Percentiles rank a stretch among this genome's conserved stretches.
phyloP scores from a whole-genome alignment of 2,797 vertebrate species.

The Nannoperca obscura region DNA sequence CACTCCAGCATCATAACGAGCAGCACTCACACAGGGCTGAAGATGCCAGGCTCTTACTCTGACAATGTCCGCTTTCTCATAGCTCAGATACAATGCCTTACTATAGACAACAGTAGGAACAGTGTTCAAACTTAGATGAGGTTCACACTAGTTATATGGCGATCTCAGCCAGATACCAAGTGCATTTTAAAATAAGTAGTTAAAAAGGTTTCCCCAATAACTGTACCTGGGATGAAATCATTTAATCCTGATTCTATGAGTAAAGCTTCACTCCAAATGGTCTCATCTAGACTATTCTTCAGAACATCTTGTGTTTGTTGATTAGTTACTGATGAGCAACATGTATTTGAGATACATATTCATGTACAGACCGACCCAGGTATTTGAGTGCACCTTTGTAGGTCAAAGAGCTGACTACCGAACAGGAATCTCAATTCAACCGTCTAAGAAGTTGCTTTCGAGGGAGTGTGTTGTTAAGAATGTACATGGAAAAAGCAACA shows the following conservation, averaged over 20 bases:
- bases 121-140: constrained; percentile 17
- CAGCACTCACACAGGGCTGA: constrained; percentile 46
- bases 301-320: background rate
- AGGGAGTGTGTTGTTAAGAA: background rate
- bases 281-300: constrained; percentile 22
- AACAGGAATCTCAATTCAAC: background rate
- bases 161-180: constrained; percentile 5
- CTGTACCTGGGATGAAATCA: background rate
- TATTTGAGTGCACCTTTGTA: background rate
- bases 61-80: constrained; percentile 41
- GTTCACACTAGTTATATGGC: background rate
- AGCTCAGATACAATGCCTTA: constrained; percentile 29
- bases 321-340: constrained; percentile 3
- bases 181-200: background rate
- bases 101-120: constrained; percentile 12
- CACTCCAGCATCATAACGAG: constrained; percentile 58
- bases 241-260: background rate
- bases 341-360: constrained; percentile 14
- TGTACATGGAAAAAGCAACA: background rate
- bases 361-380: background rate
- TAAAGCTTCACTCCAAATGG: background rate
- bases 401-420: background rate
- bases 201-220: background rate
- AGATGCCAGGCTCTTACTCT: constrained; percentile 37
- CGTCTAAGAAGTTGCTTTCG: constrained; percentile 1